Conservation (phyloP, 1,140 invertebrate genomes). For the Drosophila fuyamai region DNA sequence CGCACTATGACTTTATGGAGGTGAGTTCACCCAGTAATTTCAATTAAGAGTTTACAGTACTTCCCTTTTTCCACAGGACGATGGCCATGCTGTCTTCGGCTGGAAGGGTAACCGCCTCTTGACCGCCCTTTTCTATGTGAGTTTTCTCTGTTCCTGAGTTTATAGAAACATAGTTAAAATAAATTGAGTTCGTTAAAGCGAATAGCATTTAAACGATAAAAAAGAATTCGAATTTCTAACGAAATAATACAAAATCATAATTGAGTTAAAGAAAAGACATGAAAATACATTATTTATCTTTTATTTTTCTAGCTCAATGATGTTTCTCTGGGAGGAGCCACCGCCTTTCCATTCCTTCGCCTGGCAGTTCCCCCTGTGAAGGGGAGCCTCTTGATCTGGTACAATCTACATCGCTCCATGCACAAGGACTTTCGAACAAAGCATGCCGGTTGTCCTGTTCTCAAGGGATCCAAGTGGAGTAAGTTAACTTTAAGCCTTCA, state of each 20-base stretch:
- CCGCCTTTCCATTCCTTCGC: conserved; percentile 96
- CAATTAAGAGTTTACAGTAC: background rate
- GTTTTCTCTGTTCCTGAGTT: background rate
- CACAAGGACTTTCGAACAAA: conserved; percentile 96
- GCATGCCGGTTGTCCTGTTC: conserved; percentile 98
- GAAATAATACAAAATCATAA: background rate
- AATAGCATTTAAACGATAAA: no score
- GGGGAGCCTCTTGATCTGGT: conserved; percentile 97
- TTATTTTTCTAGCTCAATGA: conserved; percentile 92
- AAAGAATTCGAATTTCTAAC: no score
- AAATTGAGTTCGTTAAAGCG: no score
- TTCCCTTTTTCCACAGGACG: background rate
- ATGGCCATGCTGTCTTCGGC: background rate
- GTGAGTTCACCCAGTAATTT: conserved; percentile 73
- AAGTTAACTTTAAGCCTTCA: conserved; percentile 53
- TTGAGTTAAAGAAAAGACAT: background rate
- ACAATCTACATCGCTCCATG: conserved; percentile 95
- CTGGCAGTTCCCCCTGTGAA: conserved; percentile 94
- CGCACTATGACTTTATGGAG: conserved; percentile 90
- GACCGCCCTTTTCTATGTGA: conserved; percentile 71
- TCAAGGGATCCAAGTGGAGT: conserved; percentile 98
- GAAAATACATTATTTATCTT: no score
- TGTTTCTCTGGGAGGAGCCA: conserved; percentile 97
- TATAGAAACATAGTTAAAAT: background rate
- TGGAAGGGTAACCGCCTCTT: conserved; percentile 85